Conservation (phyloP, 2,113 vertebrate species). For the Percopsis transmontana region DNA sequence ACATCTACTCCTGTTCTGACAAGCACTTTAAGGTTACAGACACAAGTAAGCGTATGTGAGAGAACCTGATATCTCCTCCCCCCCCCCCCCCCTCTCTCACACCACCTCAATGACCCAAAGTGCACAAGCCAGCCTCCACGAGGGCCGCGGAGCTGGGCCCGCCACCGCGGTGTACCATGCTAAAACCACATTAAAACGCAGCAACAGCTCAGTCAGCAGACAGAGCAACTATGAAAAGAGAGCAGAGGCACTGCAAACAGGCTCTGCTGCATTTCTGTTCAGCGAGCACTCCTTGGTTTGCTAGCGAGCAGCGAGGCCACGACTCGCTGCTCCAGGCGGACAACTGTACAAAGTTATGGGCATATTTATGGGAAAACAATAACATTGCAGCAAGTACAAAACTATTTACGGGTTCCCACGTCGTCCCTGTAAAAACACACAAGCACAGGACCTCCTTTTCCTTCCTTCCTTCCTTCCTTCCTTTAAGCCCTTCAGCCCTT, state of each 20-base stretch:
- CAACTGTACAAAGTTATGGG: too few species aligned
- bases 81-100: not conserved
- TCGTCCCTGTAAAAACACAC: conserved; percentile 3
- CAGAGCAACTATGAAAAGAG: conserved; percentile 1
- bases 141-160: not conserved
- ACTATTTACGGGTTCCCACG: not conserved
- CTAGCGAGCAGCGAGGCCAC: too few species aligned
- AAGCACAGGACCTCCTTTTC: not conserved
- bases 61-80: not conserved
- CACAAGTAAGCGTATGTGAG: not conserved
- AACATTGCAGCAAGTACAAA: too few species aligned
- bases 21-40: conserved; percentile 28
- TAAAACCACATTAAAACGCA: conserved; percentile 5
- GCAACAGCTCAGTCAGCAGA: conserved; percentile 10
- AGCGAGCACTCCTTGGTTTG: not conserved
- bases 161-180: not conserved
- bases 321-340: too few species aligned
- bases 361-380: too few species aligned
- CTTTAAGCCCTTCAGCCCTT: conserved; percentile 16
- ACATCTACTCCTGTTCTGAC: conserved; percentile 2
- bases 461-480: not conserved
- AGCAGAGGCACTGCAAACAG: conserved; percentile 21
- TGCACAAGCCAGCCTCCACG: conserved; percentile 6
- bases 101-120: not conserved
- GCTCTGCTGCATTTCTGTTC: conserved; percentile 21